Percentiles rank a stretch among this genome's conserved stretches.
Conservation (phyloP, 2,888 invertebrate species). For the Microchrysa polita region DNA sequence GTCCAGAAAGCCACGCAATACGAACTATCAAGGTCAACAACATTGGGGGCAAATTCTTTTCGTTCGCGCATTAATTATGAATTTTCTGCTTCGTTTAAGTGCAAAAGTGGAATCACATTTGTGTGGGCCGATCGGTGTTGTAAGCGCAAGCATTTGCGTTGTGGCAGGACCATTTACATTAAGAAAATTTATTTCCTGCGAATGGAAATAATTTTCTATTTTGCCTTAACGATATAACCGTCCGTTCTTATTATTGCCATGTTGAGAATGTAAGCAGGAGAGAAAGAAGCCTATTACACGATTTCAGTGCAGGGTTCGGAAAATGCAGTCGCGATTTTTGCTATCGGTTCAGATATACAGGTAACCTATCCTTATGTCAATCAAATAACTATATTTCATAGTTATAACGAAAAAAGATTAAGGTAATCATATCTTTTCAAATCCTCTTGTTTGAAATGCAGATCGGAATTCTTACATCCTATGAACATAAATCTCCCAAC, state of each 20-base stretch:
- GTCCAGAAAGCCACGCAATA: not conserved
- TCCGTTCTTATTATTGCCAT: constrained; percentile 4
- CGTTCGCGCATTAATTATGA: constrained; percentile 31
- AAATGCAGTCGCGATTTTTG: too few species aligned
- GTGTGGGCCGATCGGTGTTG: too few species aligned
- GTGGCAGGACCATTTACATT: constrained; percentile 44
- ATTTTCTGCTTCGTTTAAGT: constrained; percentile 31
- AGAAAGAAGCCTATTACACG: not conserved
- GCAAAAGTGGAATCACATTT: constrained; percentile 24
- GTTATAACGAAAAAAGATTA: too few species aligned
- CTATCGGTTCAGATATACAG: not conserved
- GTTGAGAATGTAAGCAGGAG: not conserved
- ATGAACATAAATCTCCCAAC: too few species aligned
- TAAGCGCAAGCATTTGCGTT: not conserved
- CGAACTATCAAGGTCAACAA: not conserved
- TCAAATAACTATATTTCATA: too few species aligned
- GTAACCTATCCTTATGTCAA: too few species aligned
- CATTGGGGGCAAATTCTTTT: not conserved
- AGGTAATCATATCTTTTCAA: too few species aligned
- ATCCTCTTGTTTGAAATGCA: too few species aligned
- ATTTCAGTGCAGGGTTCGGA: not conserved
- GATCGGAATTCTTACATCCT: too few species aligned
- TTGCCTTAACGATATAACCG: constrained; percentile 17
- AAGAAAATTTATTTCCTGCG: constrained; percentile 45
- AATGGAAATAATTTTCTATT: constrained; percentile 44